phyloP scores from a whole-genome alignment of 2,888 invertebrate genomes.

The Watsonalla binaria region DNA sequence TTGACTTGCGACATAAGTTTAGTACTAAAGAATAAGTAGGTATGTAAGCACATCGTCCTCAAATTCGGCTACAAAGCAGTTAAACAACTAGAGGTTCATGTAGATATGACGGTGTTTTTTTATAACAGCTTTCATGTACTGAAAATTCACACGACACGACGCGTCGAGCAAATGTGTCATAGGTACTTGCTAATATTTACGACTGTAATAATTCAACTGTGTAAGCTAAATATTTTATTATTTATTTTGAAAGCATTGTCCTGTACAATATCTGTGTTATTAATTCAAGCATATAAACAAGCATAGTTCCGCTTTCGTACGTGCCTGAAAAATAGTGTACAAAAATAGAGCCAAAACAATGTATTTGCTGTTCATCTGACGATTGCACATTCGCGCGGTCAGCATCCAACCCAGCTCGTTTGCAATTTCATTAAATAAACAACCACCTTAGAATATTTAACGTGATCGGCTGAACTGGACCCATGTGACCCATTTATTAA shows the following conservation, averaged over 20 bases:
- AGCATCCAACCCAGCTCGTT: conserved; percentile 34
- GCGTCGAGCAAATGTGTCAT: no score
- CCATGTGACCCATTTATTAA: not conserved
- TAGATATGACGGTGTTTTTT: no score
- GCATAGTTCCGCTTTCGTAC: not conserved
- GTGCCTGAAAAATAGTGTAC: not conserved
- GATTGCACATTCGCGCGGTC: conserved; percentile 20
- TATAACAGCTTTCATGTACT: no score
- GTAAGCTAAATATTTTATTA: not conserved
- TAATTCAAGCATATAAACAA: not conserved
- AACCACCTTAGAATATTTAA: conserved; percentile 36
- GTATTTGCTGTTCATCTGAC: conserved; percentile 5
- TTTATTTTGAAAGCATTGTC: not conserved
- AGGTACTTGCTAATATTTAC: no score
- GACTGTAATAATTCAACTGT: no score
- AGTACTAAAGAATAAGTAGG: no score
- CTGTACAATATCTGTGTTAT: not conserved
- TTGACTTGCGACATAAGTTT: no score
- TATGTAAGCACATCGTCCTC: no score
- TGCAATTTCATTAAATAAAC: conserved; percentile 38
- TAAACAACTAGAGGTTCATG: no score
- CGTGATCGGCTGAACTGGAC: conserved; percentile 15
- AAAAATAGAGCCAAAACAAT: not conserved
- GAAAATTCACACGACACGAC: no score
- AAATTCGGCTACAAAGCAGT: no score